Base-by-base conservation (phyloP, 1,140 invertebrate genomes). In the Atta texana region DNA sequence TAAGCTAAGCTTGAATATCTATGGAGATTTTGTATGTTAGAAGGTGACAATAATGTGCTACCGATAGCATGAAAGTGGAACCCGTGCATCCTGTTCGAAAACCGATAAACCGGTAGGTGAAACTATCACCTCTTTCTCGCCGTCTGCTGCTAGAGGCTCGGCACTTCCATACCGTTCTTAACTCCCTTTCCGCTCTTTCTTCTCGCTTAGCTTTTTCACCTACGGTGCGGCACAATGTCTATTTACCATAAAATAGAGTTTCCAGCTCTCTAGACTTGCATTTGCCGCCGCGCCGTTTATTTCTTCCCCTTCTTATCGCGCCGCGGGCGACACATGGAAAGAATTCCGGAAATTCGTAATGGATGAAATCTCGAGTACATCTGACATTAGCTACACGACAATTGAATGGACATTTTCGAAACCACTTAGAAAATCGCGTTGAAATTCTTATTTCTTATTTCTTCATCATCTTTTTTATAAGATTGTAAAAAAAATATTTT, bases 221-320 rank as follows among this genome's bases (percentile, higher is more conserved):
- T 80, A 85, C 84, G 63, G 39, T 57, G 49, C 53, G 16, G 51
- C 63, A 75, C 85, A 80, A 82, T 69, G 86, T 92, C 89, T 90
- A 87, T 90, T 92, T 89, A 90, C 88, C 91, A 92, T 92, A 89
- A 92, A 91, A 91, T 90, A 92, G 88, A 92, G 89, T 90, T 91
- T 91, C 91, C 80, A 91, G 72, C 77, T 82, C 86, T 90, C 82
- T 85, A 61, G 61, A 57, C 64, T 68, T 57, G 76, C 76, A 78
- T 72, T 88, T 66, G 51, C 81, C 44, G 64, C 8, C 8, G 51
- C 78, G 63, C 75, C 87, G 89, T 90, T 88, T 88, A 87, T 89
- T 88, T 91, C 85, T 84, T 84, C 14, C 69, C 44, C 69, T 90
- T 91, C 88, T 91, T 92, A 90, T 92, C 91, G 87, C 86, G 87